A percentile compares a stretch with the other conserved stretches of the same genome.
These are phyloP conservation scores for Steinernema scapterisci DNA, from an alignment of 2,888 invertebrate species.

Conservation along the genomic window DNA sequence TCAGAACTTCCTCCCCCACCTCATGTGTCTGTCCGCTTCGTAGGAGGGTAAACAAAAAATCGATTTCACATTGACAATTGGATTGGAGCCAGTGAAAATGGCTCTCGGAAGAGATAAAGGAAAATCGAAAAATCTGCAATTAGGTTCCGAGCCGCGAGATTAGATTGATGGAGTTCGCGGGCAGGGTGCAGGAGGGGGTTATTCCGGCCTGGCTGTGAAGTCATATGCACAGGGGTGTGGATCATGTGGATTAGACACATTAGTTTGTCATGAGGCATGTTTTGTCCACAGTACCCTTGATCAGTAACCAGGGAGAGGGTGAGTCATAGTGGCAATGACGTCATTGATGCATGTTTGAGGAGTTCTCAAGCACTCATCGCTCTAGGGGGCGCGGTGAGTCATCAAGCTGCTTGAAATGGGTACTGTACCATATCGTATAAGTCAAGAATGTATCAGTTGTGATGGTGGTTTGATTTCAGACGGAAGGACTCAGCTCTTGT, in stretches of 20 bases:
- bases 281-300: no score
- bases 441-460: no score
- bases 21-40: neutral
- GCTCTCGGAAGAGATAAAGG: constrained; percentile 31
- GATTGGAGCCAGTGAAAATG: constrained; percentile 23
- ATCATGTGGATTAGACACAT: no score
- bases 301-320: neutral
- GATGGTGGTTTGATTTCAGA: constrained; percentile 42
- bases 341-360: neutral
- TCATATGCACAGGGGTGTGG: no score
- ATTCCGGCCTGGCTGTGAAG: no score
- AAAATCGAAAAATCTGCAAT: constrained; percentile 32
- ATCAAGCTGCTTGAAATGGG: neutral
- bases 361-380: neutral
- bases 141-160: constrained; percentile 19
- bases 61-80: constrained; percentile 20
- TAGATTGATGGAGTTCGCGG: constrained; percentile 20
- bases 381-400: neutral
- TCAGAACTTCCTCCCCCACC: neutral
- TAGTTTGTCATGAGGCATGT: no score
- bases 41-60: constrained; percentile 24
- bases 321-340: neutral
- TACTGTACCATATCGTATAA: neutral
- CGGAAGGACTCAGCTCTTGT: constrained; percentile 62
- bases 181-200: neutral